Base-by-base conservation (phyloP, 2,113 vertebrate species). In the Myiozetetes cayanensis region DNA sequence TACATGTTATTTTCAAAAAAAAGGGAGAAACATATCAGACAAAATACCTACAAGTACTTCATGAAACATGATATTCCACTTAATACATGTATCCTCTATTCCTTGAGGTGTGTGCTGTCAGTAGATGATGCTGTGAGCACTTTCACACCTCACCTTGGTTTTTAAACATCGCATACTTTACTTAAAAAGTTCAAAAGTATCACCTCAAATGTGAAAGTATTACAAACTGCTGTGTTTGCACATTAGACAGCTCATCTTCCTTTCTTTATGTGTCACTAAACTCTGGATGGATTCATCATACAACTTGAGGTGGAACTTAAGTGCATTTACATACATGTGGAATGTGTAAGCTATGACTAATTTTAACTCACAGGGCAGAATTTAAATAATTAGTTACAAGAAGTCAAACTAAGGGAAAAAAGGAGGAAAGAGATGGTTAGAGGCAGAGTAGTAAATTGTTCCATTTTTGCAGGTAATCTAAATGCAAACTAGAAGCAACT, bases 401-500 rank as follows among this genome's bases (percentile, higher is more conserved):
- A 98, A 98, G 98, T 99, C 98, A 98, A 99, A 98, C 98, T 98
- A 98, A 98, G 98, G 98, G 98, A 98, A 98, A 98, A 97, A 98
- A 98, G 98, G 97, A 98, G 97, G 98, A 98, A 99, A 98, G 99
- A 99, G 98, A 99, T 99, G 99, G 99, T 99, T 99, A 98, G 98
- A 99, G 99, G 99, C 99, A 99, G 99, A 99, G 99, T 99, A 99
- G 99, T 99, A 99, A 99, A 99, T 99, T 99, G 99, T 99, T 99
- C 99, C 98, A 99, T 99, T 99, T 99, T 99, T 99, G 99, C 99
- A 99, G 99, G 99, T 99, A 99, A 99, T 99, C 99, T 99, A 99
- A 99, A 99, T 99, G 99, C 99, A 99, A 99, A 99, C 99, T 99
- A 99, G 99, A 99, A 99, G 99, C 99, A 99, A 99, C 99, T 99